phyloP scores from a whole-genome alignment of 2,888 invertebrate genomes.

The Thysanoteuthis rhombus region DNA sequence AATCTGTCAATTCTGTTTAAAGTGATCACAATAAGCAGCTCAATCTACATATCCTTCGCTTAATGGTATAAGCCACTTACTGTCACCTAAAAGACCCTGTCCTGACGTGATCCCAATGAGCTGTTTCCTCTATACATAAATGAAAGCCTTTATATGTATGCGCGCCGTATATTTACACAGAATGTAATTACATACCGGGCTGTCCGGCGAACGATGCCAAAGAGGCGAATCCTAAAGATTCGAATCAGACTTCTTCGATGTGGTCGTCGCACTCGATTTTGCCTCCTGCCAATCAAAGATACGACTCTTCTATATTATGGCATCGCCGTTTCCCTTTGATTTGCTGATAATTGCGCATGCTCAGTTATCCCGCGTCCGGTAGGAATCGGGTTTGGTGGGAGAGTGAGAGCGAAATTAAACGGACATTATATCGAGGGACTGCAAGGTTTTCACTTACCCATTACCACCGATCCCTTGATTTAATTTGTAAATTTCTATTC shows the following conservation, averaged over 20 bases:
- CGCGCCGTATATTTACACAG: background rate
- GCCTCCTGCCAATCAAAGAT: conserved; percentile 12
- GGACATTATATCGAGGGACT: background rate
- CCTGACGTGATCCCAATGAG: no score
- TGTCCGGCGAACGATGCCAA: background rate
- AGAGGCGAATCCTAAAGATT: background rate
- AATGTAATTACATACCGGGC: background rate
- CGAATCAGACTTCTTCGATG: background rate
- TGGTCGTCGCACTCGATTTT: background rate
- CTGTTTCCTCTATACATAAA: no score
- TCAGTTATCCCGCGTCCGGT: background rate
- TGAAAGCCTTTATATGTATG: no score
- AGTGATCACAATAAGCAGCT: no score
- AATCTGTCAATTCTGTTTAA: no score
- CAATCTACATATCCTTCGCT: no score
- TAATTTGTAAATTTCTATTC: background rate
- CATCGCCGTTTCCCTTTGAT: background rate
- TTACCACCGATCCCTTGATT: background rate
- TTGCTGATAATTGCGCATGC: background rate
- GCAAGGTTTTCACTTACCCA: background rate
- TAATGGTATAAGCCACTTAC: no score
- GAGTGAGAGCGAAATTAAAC: background rate
- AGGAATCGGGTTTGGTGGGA: background rate
- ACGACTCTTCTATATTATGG: background rate
- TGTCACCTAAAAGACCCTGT: no score